A percentile compares a stretch with the other conserved stretches of the same genome.
Evolutionary conservation across 1,140 invertebrate species (phyloP).

Genomic region (Meloidogyne chitwoodi): DNA sequence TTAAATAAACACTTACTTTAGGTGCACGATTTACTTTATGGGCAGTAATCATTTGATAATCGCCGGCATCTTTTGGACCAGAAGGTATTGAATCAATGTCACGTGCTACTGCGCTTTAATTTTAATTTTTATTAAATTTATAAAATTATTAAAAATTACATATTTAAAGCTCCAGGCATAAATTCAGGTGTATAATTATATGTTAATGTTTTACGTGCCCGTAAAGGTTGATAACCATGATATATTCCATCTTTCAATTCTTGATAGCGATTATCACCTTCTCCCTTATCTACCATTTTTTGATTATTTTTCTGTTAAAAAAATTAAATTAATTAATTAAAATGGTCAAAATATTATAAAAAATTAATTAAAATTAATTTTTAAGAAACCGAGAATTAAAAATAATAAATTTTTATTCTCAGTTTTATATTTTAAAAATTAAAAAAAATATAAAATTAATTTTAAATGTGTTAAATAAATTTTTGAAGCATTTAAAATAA

Average conservation of each 20-base stretch:
- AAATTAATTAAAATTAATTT: no score
- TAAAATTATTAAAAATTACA: constrained; percentile 7
- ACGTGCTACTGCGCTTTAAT: constrained; percentile 19
- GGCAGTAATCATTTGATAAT: constrained; percentile 22
- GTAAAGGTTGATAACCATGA: constrained; percentile 22
- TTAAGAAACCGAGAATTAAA: no score
- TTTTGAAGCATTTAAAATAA: no score
- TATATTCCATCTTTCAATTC: constrained; percentile 25
- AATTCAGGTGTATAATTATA: constrained; percentile 18
- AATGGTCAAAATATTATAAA: no score
- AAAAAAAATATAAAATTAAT: no score
- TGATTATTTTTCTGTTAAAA: neutral
- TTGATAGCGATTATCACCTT: constrained; percentile 22
- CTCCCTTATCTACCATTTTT: constrained; percentile 17
- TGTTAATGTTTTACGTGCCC: constrained; percentile 12
- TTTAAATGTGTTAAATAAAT: no score
- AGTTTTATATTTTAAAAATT: no score
- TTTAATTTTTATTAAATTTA: neutral
- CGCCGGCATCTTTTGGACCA: constrained; percentile 16
- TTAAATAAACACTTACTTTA: constrained; percentile 4
- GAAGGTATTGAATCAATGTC: constrained; percentile 26
- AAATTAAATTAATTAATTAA: neutral
- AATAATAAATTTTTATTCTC: no score
- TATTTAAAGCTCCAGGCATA: constrained; percentile 23
- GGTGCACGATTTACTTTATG: constrained; percentile 19